Conservation (phyloP, 2,888 invertebrate genomes). For the Plagodis dolabraria region DNA sequence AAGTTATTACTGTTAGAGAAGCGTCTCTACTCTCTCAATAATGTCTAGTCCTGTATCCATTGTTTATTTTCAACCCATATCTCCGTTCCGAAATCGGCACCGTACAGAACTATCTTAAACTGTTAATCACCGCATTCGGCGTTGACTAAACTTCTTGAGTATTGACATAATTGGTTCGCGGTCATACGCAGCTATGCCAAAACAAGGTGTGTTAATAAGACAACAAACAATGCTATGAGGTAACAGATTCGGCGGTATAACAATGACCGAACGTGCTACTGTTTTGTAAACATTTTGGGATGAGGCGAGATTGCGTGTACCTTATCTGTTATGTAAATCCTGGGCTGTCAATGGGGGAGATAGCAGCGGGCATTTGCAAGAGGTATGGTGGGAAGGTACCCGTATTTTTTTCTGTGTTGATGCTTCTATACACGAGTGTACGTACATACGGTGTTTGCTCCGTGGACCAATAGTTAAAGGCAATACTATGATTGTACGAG, state of each 20-base stretch:
- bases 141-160: constrained; percentile 42
- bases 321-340: constrained; percentile 14
- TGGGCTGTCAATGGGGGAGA: not conserved
- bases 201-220: constrained; percentile 60
- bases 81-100: constrained; percentile 10
- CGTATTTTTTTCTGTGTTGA: no score
- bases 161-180: constrained; percentile 64
- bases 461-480: no score
- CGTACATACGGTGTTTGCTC: no score
- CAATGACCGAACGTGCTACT: constrained; percentile 34
- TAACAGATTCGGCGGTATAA: constrained; percentile 37
- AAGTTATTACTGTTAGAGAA: no score
- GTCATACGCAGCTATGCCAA: constrained; percentile 56
- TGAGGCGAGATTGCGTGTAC: constrained; percentile 12
- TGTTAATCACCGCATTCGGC: constrained; percentile 29
- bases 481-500: no score
- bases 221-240: constrained; percentile 53
- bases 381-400: no score
- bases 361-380: no score
- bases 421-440: no score
- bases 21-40: not conserved
- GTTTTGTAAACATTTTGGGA: constrained; percentile 36
- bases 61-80: not conserved
- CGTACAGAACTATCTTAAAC: constrained; percentile 14
- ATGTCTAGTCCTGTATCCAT: not conserved